Evolutionary conservation across 2,888 invertebrate species (phyloP).

Genomic region (Volucella inanis): DNA sequence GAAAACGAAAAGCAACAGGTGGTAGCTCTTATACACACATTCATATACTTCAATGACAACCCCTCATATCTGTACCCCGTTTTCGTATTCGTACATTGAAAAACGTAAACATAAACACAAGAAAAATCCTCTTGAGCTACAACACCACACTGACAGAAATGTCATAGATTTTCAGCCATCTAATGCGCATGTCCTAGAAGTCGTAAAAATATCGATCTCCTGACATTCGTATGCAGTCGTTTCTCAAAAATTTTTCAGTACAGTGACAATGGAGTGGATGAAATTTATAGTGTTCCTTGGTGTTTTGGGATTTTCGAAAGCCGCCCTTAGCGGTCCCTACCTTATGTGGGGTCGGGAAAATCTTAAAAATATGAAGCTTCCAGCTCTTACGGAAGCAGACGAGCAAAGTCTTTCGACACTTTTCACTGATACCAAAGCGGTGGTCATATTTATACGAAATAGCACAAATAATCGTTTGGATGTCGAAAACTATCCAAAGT

Average conservation of each 20-base stretch:
- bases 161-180: conserved; percentile 36
- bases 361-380: conserved; percentile 83
- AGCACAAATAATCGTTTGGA: conserved; percentile 84
- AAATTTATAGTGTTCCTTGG: conserved; percentile 73
- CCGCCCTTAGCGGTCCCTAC: conserved; percentile 85
- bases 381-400: conserved; percentile 84
- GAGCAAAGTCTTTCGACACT: conserved; percentile 85
- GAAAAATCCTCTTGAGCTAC: conserved; percentile 27
- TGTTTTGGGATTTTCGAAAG: conserved; percentile 78
- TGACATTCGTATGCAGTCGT: conserved; percentile 55
- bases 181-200: conserved; percentile 71
- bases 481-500: conserved; percentile 84
- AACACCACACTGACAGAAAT: conserved; percentile 55
- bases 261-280: conserved; percentile 65
- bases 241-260: conserved; percentile 13
- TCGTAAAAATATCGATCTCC: conserved; percentile 71
- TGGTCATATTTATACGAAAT: conserved; percentile 86
- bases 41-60: no score
- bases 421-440: conserved; percentile 85
- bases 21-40: neutral
- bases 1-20: neutral
- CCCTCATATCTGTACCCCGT: neutral
- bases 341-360: conserved; percentile 85
- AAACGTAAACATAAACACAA: conserved; percentile 57
- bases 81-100: neutral